Evolutionary conservation across 2,797 vertebrate species (phyloP), one percentile per base, ranked within the genome.

Genomic region (Periophthalmus magnuspinnatus): DNA sequence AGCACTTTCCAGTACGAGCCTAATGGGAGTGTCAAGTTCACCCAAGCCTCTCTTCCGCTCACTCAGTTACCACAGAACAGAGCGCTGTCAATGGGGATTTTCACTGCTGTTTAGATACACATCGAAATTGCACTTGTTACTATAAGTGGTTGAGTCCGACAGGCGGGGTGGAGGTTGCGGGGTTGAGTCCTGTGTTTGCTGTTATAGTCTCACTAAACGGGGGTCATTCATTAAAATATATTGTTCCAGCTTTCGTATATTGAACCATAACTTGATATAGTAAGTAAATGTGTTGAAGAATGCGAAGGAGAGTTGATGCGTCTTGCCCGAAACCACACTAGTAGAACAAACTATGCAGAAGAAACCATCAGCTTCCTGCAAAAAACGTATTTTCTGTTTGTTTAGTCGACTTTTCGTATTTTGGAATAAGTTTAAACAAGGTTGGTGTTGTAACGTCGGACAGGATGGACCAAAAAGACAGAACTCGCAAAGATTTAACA

Each of bases 21-120:
- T 95, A 94, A 95, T 94, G 91, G 93, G 93, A 94, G 92, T 94
- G 93, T 94, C 92, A 92, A 92, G 92, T 95, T 94, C 90, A 90
- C 84, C 69, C 61, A 84, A 77, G 84, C 69, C 87, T 82, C 84
- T 83, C 86, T 84, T 86, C 85, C 85, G 84, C 87, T 77, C 80
- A 89, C 88, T 92, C 91, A 86, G 93, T 93, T 93, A 94, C 89
- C 88, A 82, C 84, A 90, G 89, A 89, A 86, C 85, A 87, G 82
- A 76, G 88, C 88, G 88, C 81, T 92, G 91, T 88, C 81, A 91
- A 81, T 89, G 58, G 16, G 34, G 34, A 85, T 84, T 84, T 87
- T 84, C 86, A 70, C 80, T 57, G 72, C 81, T 78, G 81, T 83
- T 70, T 66, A 88, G 86, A 86, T 74, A 76, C 85, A 78, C 67